A percentile compares a stretch with the other conserved stretches of the same genome.
These are phyloP conservation scores for Ichneumoninae sp. DNA, from an alignment of 2,888 invertebrate genomes.

Conservation along the genomic window DNA sequence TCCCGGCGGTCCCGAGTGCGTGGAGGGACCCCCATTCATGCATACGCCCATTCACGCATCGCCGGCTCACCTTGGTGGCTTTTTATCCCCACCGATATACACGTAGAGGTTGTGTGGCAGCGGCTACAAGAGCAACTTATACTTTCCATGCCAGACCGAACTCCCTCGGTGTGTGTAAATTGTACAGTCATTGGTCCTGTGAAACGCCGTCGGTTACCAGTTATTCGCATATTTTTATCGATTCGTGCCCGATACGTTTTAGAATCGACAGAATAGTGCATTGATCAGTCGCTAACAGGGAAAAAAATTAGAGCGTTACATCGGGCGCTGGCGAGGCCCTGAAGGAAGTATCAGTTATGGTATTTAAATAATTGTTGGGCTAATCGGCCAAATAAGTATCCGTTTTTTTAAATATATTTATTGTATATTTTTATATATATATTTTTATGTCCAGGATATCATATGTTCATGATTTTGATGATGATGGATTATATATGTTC, in stretches of 20 bases:
- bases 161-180: neutral
- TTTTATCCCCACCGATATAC: constrained; percentile 73
- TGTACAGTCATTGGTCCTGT: neutral
- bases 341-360: neutral
- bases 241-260: neutral
- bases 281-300: neutral
- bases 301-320: neutral
- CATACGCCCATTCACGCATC: constrained; percentile 83
- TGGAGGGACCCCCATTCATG: constrained; percentile 80
- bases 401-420: neutral
- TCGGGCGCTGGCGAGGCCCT: neutral
- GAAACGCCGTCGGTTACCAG: neutral
- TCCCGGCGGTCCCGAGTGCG: constrained; percentile 66
- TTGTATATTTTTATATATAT: no score
- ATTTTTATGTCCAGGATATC: no score
- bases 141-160: neutral
- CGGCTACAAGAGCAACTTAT: constrained; percentile 9
- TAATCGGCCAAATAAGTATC: neutral
- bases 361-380: neutral
- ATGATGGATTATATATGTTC: no score
- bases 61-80: constrained; percentile 81
- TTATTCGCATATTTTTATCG: neutral
- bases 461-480: no score
- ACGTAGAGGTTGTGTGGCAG: constrained; percentile 26
- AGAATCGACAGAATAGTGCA: neutral